Base-by-base conservation (phyloP, 2,888 invertebrate species). In the Empis livida region DNA sequence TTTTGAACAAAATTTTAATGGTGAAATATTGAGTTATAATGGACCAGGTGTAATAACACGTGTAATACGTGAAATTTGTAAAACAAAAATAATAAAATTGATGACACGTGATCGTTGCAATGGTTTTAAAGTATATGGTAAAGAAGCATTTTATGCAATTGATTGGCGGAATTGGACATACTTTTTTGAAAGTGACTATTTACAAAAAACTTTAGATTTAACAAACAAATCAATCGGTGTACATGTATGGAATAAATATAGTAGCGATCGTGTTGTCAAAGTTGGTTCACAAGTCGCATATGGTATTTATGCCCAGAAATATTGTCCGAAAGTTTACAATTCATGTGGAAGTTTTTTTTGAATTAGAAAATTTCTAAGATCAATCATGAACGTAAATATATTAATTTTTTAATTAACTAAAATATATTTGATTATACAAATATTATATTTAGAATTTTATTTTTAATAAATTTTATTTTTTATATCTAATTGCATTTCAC, bases 71-170 rank as follows among this genome's bases (percentile, higher is more conserved):
- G 69, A 69, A 43, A 61, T 77, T 35, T 85, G 84, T 55, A 62
- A 64, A 8, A 73, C 72, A 1, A 61, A 71, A 51, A 64, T 71
- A 59, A 71, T 75, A 3, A 61, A 64, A 35, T 61, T 74, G 11
- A 77, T 81, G 76, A 66, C 72, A 6, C 59, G 62, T 0, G 64
- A 70, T 14, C 69, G 72, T 20, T 83, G 82, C 54, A 53, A 58
- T 51, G 78, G 80, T 4, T 81, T 85, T 56, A 73, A 69, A 48
- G 78, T 86, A 0, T 79, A 74, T 54, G 74, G 79, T 0, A 74
- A 76, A 1, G 71, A 74, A n/a, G 68, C 73, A 11, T 84, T 86
- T 60, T 85, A 84, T 62, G 80, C 83, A 1, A 70, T 85, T 20
- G 71, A 56, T 31, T 84, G 79, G 73, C 61, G 63, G 48, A 62